Conservation (phyloP, 2,797 vertebrate species). For the Labroides dimidiatus region DNA sequence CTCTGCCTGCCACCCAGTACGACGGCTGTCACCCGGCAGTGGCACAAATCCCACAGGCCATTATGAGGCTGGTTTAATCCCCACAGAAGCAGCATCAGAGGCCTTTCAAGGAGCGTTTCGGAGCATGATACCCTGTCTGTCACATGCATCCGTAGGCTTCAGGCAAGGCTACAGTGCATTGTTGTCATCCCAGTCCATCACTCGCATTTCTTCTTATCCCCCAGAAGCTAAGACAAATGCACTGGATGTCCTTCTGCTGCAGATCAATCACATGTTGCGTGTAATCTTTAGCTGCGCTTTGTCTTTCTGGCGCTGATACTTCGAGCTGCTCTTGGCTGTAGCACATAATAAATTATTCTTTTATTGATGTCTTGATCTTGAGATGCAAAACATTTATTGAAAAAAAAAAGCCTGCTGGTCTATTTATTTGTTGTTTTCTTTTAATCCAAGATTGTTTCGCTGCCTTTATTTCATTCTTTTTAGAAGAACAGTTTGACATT, state of each 20-base stretch:
- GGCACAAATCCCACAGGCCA: slow-evolving; percentile 81
- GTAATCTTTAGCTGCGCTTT: slow-evolving; percentile 50
- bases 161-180: slow-evolving; percentile 60
- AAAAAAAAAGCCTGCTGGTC: not conserved
- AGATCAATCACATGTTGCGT: slow-evolving; percentile 61
- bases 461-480: not conserved
- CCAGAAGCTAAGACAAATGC: slow-evolving; percentile 62
- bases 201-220: slow-evolving; percentile 68
- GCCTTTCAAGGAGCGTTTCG: slow-evolving; percentile 73
- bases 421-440: slow-evolving; percentile 9
- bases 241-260: slow-evolving; percentile 53
- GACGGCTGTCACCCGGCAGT: slow-evolving; percentile 75
- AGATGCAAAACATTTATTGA: slow-evolving; percentile 10
- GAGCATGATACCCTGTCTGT: slow-evolving; percentile 79
- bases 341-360: slow-evolving; percentile 27
- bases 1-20: slow-evolving; percentile 76
- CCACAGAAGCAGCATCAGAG: slow-evolving; percentile 70
- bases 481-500: slow-evolving; percentile 6
- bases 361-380: slow-evolving; percentile 40
- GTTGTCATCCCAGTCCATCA: slow-evolving; percentile 72
- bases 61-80: slow-evolving; percentile 82
- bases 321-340: slow-evolving; percentile 30
- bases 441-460: slow-evolving; percentile 8
- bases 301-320: slow-evolving; percentile 32
- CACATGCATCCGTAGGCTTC: slow-evolving; percentile 69